These are phyloP conservation scores for Mesopsocus fuscifrons DNA, from an alignment of 2,888 invertebrate species.

Conservation along the genomic window DNA sequence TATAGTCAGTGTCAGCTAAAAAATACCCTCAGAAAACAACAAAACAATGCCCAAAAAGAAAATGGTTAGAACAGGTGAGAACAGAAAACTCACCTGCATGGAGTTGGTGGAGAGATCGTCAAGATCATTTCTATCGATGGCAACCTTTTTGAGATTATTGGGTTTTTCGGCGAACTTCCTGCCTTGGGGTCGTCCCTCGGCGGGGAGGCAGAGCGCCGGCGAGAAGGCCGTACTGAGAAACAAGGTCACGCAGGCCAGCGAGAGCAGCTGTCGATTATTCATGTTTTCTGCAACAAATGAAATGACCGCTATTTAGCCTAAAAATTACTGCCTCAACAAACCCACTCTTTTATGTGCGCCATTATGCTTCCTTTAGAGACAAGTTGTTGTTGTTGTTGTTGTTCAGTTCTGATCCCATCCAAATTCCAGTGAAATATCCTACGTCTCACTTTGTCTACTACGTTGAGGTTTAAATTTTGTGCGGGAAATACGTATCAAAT, in stretches of 20 bases:
- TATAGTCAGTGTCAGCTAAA: too few species aligned
- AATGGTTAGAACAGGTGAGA: too few species aligned
- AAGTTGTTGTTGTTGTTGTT: constrained; percentile 5
- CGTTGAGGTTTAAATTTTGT: too few species aligned
- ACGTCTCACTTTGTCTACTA: too few species aligned
- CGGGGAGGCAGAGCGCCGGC: constrained; percentile 15
- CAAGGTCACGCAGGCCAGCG: constrained; percentile 4
- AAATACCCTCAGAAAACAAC: too few species aligned
- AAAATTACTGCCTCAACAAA: too few species aligned
- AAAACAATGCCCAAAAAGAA: too few species aligned
- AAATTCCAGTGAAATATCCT: too few species aligned
- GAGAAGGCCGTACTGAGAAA: constrained; percentile 11
- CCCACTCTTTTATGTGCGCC: too few species aligned
- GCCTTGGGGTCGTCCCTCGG: constrained; percentile 21
- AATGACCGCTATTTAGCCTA: too few species aligned
- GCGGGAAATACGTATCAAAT: too few species aligned
- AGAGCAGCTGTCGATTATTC: constrained; percentile 3
- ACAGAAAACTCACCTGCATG: constrained; percentile 39
- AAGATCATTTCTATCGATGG: constrained; percentile 37
- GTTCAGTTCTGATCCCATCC: constrained; percentile 24
- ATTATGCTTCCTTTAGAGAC: too few species aligned
- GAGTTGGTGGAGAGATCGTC: constrained; percentile 67
- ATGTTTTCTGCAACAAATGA: constrained; percentile 4
- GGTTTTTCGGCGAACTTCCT: constrained; percentile 79
- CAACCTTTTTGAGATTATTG: constrained; percentile 74